These are phyloP conservation scores for Hepsetus odoe DNA, from an alignment of 2,113 vertebrate genomes.

Conservation along the genomic window DNA sequence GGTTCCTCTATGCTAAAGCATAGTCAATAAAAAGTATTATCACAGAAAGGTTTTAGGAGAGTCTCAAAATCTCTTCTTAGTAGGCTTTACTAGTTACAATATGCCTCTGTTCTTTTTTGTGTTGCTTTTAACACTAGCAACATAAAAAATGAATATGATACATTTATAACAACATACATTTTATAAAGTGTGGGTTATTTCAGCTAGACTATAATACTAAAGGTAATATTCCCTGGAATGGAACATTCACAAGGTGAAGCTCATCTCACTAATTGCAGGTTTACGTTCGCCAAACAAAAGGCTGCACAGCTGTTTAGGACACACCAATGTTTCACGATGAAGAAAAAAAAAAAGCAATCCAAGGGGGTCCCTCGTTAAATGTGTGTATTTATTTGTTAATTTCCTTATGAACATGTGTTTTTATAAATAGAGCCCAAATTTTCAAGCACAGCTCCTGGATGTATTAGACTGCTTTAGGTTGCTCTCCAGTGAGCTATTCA, in stretches of 20 bases:
- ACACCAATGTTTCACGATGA: neutral
- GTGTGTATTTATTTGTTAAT: neutral
- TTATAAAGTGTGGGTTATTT: no score
- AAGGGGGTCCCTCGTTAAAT: neutral
- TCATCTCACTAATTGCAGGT: neutral
- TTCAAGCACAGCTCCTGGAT: neutral
- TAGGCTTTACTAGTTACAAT: no score
- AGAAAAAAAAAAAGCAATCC: neutral
- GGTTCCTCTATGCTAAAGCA: no score
- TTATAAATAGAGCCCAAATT: neutral
- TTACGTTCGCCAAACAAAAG: no score
- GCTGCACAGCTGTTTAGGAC: neutral
- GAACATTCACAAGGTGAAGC: neutral
- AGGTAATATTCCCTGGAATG: neutral
- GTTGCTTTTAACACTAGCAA: no score
- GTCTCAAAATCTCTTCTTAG: no score
- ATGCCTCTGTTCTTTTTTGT: no score
- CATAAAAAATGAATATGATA: no score
- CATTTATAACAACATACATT: no score
- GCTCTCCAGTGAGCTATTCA: constrained; percentile 12
- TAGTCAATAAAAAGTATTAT: no score
- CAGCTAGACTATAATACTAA: no score
- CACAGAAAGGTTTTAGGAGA: no score
- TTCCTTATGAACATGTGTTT: neutral
- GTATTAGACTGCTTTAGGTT: neutral